Conservation (phyloP, 2,797 vertebrate species). For the Microchirus variegatus region DNA sequence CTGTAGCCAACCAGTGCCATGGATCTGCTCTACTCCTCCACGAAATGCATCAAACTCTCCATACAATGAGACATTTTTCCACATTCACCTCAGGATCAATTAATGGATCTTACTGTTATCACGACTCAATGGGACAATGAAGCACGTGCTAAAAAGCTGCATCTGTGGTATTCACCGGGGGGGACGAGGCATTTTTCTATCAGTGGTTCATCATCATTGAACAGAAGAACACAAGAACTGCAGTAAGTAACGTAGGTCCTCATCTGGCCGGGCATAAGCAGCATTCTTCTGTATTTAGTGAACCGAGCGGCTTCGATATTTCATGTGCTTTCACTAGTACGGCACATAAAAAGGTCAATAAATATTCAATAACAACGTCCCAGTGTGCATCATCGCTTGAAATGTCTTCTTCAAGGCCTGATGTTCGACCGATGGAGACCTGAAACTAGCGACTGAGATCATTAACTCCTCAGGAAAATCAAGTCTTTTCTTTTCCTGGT, state of each 20-base stretch:
- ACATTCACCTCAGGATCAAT: slow-evolving; percentile 66
- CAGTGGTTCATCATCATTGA: slow-evolving; percentile 21
- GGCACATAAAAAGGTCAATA: neutral
- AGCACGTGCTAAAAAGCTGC: slow-evolving; percentile 51
- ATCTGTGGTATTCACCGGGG: slow-evolving; percentile 49
- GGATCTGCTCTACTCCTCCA: slow-evolving; percentile 55
- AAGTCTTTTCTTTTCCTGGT: too few species aligned
- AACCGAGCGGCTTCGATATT: too few species aligned
- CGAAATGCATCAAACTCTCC: slow-evolving; percentile 63
- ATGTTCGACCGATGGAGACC: too few species aligned
- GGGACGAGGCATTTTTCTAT: slow-evolving; percentile 36
- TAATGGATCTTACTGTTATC: slow-evolving; percentile 54
- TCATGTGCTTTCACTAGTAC: neutral
- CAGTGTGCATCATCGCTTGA: neutral
- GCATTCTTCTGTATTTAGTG: too few species aligned
- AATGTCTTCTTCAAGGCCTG: neutral
- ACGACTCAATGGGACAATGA: slow-evolving; percentile 53
- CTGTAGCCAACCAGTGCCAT: slow-evolving; percentile 78
- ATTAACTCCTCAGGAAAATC: too few species aligned
- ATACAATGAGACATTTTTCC: slow-evolving; percentile 63
- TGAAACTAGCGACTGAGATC: too few species aligned
- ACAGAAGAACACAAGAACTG: neutral
- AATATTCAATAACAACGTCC: neutral
- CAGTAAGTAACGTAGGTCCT: neutral
- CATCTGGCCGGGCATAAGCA: neutral